Evolutionary conservation across 2,113 vertebrate genomes (phyloP).

Genomic region (Paraplagusia blochii): DNA sequence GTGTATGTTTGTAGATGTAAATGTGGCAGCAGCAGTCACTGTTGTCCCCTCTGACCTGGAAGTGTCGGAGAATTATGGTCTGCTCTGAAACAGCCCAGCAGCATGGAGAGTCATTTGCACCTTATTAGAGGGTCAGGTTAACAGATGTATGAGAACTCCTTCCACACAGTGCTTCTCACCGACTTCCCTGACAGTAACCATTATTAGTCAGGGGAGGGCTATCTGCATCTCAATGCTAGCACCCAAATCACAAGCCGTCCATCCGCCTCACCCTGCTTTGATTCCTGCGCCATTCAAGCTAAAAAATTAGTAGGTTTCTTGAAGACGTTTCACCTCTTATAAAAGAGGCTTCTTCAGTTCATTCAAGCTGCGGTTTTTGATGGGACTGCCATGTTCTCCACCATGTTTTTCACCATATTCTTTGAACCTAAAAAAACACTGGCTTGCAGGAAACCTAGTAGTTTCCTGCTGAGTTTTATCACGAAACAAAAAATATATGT

Average conservation of each 20-base stretch:
- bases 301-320: too few species aligned
- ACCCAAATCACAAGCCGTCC: constrained; percentile 63
- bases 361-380: too few species aligned
- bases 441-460: too few species aligned
- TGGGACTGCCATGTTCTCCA: too few species aligned
- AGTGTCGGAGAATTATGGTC: constrained; percentile 38
- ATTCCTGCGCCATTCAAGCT: constrained; percentile 28
- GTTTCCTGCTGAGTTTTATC: too few species aligned
- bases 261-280: constrained; percentile 55
- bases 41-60: constrained; percentile 14
- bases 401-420: too few species aligned
- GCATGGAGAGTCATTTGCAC: constrained; percentile 53
- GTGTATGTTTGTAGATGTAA: constrained; percentile 17
- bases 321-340: constrained; percentile 8
- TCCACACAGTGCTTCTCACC: constrained; percentile 31
- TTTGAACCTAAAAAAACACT: too few species aligned
- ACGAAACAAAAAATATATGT: too few species aligned
- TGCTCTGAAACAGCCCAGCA: constrained; percentile 31
- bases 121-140: constrained; percentile 57
- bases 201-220: constrained; percentile 57
- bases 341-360: neutral
- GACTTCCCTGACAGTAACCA: constrained; percentile 49
- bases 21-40: too few species aligned
- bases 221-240: constrained; percentile 74
- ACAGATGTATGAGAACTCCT: constrained; percentile 67